Base-by-base conservation (phyloP, 1,140 invertebrate species). In the Drosophila orosa region DNA sequence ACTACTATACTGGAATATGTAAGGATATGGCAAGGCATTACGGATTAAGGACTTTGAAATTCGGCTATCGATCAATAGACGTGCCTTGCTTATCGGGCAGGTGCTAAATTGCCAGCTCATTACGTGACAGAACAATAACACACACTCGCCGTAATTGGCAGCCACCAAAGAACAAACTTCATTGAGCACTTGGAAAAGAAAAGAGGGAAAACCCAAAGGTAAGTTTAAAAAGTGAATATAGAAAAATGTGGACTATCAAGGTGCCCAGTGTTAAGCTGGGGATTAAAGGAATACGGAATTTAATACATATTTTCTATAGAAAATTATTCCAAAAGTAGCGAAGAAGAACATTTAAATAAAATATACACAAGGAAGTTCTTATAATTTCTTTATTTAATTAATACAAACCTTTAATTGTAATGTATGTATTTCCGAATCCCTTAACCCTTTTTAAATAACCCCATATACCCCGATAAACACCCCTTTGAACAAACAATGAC, bases 21-120 rank as follows among this genome's bases (percentile, higher is more conserved):
- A 15, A 19, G 44, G 22, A 52, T 19, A 17, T 39, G 9, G 5
- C 4, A 9, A 9, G 27, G 35, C 22, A 52, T 22, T 40, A 10
- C 1, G 44, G 33, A 35, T 29, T 42, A 10, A 1, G 33, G 42
- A 29, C 37, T 27, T 8, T 12, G 12, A 17, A 52, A 52, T 50
- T 69, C 45, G 71, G 57, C 29, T 48, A 74, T 75, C 72, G 72
- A 75, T 73, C 67, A 75, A 58, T 75, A 75, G 73, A 75, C 73
- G 73, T 75, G 73, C 73, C 61, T 58, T 44, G 44, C 61, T 45
- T 61, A 48, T 63, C 44, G 60, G 68, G 79, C 83, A 86, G 83
- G 83, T 86, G 83, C 79, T 79, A 86, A 86, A 86, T 71, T 87
- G 83, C 75, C 68, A 59, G 62, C 81, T 86, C 84, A 86, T 86